phyloP scores from a whole-genome alignment of 2,888 invertebrate species.

The Stramonita haemastoma region DNA sequence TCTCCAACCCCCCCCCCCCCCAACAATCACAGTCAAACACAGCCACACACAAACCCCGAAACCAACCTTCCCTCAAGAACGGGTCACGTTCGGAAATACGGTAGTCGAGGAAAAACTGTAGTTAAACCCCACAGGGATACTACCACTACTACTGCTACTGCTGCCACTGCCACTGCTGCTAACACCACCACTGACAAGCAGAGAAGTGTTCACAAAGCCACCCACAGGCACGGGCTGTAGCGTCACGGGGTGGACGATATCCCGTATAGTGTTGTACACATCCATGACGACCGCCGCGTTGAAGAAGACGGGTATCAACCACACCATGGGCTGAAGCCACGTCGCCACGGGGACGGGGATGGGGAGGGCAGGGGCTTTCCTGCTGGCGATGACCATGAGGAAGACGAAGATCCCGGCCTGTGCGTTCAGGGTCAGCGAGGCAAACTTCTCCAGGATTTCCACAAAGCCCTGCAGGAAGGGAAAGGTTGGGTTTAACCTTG shows the following conservation, averaged over 20 bases:
- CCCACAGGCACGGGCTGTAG: not conserved
- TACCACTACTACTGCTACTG: not conserved
- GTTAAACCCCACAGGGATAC: too few species aligned
- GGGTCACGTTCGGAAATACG: too few species aligned
- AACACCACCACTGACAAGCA: not conserved
- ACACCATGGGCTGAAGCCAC: conserved; percentile 60
- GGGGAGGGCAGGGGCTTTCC: conserved; percentile 45
- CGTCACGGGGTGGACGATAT: conserved; percentile 25
- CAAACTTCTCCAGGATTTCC: conserved; percentile 73
- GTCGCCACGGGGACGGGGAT: conserved; percentile 67
- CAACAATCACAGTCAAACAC: too few species aligned
- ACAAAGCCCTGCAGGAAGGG: conserved; percentile 70
- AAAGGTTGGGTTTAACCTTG: too few species aligned
- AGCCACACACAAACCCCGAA: too few species aligned
- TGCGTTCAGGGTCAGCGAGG: conserved; percentile 71
- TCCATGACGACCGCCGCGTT: conserved; percentile 66
- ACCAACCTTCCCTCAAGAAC: too few species aligned
- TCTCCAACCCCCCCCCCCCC: too few species aligned
- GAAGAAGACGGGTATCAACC: conserved; percentile 71
- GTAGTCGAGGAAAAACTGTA: too few species aligned
- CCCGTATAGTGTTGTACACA: conserved; percentile 44
- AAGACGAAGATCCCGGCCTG: conserved; percentile 73
- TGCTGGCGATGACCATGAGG: conserved; percentile 68
- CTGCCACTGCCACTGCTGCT: not conserved
- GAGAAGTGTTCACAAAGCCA: not conserved